phyloP scores from a whole-genome alignment of 2,113 vertebrate species.

The Gymnogyps californianus region DNA sequence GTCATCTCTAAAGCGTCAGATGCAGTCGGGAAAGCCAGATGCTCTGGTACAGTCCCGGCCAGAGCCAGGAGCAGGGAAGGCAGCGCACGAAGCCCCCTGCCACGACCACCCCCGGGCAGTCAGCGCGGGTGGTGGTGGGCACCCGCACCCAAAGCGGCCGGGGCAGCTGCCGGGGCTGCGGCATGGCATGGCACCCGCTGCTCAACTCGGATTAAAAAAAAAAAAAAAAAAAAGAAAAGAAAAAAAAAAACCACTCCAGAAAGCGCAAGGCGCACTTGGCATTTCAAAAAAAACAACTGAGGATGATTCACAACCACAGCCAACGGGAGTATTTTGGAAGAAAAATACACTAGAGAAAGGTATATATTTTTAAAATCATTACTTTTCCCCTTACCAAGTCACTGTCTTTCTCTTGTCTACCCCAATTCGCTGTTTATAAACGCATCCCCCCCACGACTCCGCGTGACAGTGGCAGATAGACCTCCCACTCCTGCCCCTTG shows the following conservation, averaged over 20 bases:
- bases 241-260: background rate
- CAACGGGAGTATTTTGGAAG: background rate
- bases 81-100: background rate
- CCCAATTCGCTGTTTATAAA: background rate
- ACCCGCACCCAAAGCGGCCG: accelerated
- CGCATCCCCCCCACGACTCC: accelerated
- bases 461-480: background rate
- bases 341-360: background rate
- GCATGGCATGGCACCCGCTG: background rate
- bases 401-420: accelerated
- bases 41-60: accelerated
- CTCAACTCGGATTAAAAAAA: background rate
- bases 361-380: background rate
- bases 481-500: background rate
- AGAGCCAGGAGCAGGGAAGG: background rate
- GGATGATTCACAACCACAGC: constrained; percentile 30
- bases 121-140: background rate
- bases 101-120: accelerated
- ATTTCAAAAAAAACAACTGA: background rate
- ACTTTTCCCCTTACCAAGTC: background rate
- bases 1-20: background rate
- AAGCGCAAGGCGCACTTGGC: background rate
- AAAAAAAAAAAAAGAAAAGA: background rate
- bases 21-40: accelerated
- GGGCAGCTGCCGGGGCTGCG: background rate